These are phyloP conservation scores for Albula goreensis DNA, from an alignment of 2,113 vertebrate genomes.

Conservation along the genomic window DNA sequence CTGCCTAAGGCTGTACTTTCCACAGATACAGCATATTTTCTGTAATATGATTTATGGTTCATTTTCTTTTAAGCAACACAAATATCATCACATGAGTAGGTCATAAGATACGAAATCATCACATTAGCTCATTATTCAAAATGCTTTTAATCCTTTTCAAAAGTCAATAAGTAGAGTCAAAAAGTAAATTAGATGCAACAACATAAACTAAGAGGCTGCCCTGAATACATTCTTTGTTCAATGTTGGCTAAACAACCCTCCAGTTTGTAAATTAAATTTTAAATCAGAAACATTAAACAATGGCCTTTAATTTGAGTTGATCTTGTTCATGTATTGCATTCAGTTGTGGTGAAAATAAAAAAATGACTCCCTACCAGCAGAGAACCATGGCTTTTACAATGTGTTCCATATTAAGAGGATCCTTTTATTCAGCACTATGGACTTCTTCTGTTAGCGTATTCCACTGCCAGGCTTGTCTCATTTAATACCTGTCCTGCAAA, in stretches of 20 bases:
- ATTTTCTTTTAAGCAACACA: no score
- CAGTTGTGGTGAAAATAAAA: not conserved
- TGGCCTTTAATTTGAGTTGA: not conserved
- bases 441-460: not conserved
- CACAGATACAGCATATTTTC: not conserved
- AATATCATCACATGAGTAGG: not conserved
- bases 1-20: not conserved
- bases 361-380: not conserved
- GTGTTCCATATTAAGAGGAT: not conserved
- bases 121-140: not conserved
- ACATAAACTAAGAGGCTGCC: not conserved
- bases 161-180: not conserved
- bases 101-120: not conserved
- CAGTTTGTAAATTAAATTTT: not conserved
- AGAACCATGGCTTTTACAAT: not conserved
- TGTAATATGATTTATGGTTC: not conserved
- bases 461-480: constrained; percentile 34
- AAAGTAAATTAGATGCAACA: not conserved
- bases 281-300: not conserved
- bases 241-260: not conserved
- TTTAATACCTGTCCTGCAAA: constrained; percentile 48
- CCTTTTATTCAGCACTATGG: not conserved
- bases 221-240: not conserved
- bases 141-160: not conserved
- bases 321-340: not conserved